Conservation (phyloP, 2,888 invertebrate genomes). For the Sphaerophoria taeniata region DNA sequence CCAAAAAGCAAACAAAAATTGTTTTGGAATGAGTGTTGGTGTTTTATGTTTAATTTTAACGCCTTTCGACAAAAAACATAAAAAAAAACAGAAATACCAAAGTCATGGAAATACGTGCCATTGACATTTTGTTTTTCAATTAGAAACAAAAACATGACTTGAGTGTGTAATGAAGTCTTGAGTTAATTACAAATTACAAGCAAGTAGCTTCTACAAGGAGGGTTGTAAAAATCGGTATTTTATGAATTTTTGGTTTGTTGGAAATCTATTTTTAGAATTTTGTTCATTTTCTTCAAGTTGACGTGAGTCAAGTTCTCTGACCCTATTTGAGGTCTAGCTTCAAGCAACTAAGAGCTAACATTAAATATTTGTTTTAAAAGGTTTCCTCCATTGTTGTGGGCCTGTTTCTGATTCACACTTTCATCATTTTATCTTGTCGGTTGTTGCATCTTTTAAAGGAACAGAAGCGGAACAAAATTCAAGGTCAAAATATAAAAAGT, state of each 20-base stretch:
- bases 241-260: background rate
- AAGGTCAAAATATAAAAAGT: no score
- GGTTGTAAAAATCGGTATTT: constrained; percentile 35
- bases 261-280: background rate
- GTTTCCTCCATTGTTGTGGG: no score
- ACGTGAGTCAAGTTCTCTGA: no score
- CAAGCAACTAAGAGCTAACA: no score
- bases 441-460: no score
- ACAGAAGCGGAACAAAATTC: no score
- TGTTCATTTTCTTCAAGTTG: background rate
- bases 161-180: constrained; percentile 36
- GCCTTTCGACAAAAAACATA: constrained; percentile 40
- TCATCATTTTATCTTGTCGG: no score
- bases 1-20: no score
- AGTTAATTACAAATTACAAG: constrained; percentile 39
- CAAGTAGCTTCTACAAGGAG: constrained; percentile 30
- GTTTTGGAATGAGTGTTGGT: constrained; percentile 28
- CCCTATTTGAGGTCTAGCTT: no score
- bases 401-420: no score
- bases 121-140: constrained; percentile 49
- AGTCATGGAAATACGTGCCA: constrained; percentile 63
- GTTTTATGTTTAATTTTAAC: constrained; percentile 43
- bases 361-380: no score
- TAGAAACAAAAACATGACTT: constrained; percentile 41
- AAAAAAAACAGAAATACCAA: constrained; percentile 1